Evolutionary conservation across 2,888 invertebrate species (phyloP).

Genomic region (Eilema griseolum): DNA sequence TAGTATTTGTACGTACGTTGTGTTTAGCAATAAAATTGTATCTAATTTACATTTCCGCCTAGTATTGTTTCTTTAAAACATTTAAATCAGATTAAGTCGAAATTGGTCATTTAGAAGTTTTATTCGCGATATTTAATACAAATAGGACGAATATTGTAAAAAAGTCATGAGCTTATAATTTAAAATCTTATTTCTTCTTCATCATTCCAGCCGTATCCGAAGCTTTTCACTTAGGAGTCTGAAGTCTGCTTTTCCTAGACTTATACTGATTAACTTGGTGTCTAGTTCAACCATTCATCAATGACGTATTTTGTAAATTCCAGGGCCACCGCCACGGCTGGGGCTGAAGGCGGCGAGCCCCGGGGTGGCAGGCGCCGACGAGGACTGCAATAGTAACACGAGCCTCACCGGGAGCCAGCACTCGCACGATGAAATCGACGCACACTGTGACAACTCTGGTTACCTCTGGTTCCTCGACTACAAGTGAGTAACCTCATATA

Average conservation of each 20-base stretch:
- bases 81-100: not conserved
- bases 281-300: slow-evolving; percentile 9
- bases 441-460: slow-evolving; percentile 92
- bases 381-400: slow-evolving; percentile 85
- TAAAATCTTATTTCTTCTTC: not conserved
- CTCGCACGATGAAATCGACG: slow-evolving; percentile 83
- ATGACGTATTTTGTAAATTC: slow-evolving; percentile 49
- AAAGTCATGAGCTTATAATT: not conserved
- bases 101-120: not conserved
- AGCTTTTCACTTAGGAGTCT: too few species aligned
- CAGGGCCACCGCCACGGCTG: slow-evolving; percentile 87
- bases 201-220: too few species aligned
- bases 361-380: slow-evolving; percentile 76
- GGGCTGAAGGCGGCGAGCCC: slow-evolving; percentile 86
- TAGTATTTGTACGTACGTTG: slow-evolving; percentile 9
- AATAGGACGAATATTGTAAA: not conserved
- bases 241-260: not conserved
- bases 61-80: slow-evolving; percentile 12
- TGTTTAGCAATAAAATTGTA: slow-evolving; percentile 12
- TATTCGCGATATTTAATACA: not conserved
- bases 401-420: slow-evolving; percentile 84
- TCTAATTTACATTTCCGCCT: slow-evolving; percentile 13
- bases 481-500: slow-evolving; percentile 88
- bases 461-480: slow-evolving; percentile 97
- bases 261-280: not conserved